Conservation (phyloP, 2,797 vertebrate species). For the Odontamblyopus rebecca region DNA sequence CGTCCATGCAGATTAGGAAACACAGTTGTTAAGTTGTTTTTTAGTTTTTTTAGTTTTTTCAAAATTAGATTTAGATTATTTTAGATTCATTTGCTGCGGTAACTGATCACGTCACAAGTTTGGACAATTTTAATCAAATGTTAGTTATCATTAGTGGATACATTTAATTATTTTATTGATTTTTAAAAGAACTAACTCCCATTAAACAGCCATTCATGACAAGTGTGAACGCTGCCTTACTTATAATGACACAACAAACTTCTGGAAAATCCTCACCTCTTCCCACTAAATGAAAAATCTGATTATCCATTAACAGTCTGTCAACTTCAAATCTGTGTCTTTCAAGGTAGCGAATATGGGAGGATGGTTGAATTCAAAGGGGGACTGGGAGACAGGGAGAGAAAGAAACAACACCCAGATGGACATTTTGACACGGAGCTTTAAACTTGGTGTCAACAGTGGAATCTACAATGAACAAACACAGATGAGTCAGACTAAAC, state of each 20-base stretch:
- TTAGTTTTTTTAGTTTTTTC: no score
- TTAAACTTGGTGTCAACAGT: slow-evolving; percentile 79
- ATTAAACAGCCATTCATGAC: not conserved
- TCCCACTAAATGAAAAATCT: not conserved
- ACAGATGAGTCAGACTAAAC: slow-evolving; percentile 75
- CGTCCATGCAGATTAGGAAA: not conserved
- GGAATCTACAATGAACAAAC: slow-evolving; percentile 78
- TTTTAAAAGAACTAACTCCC: no score
- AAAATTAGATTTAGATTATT: no score
- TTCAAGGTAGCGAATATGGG: slow-evolving; percentile 40
- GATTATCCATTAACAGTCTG: not conserved
- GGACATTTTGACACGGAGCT: slow-evolving; percentile 76
- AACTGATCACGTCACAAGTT: no score
- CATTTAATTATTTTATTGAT: no score
- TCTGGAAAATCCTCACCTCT: slow-evolving; percentile 1
- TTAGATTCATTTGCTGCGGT: no score
- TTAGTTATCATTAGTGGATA: no score
- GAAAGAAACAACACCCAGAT: slow-evolving; percentile 75
- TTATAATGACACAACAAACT: not conserved
- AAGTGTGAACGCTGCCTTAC: not conserved
- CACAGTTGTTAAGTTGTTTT: no score
- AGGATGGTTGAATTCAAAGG: slow-evolving; percentile 47
- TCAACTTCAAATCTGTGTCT: slow-evolving; percentile 18
- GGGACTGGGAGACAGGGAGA: slow-evolving; percentile 50
- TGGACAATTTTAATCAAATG: no score